Evolutionary conservation across 2,888 invertebrate species (phyloP).

Genomic region (Herminia tarsipennalis): DNA sequence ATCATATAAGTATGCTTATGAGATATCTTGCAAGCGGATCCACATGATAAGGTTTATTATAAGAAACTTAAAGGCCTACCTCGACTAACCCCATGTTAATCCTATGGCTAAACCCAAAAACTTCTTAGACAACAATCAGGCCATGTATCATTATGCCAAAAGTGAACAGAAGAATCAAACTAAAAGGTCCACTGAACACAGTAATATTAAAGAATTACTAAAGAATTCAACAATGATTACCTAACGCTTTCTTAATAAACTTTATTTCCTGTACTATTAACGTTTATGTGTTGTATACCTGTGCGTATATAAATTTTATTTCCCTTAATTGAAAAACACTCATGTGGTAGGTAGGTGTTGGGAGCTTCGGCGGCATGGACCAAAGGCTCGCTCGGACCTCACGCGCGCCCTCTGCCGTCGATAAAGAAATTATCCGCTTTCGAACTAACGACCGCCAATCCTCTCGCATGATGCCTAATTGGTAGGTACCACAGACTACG

Average conservation of each 20-base stretch:
- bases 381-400: conserved; percentile 66
- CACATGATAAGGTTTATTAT: too few species aligned
- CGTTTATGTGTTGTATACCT: conserved; percentile 30
- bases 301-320: conserved; percentile 43
- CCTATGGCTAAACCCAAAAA: too few species aligned
- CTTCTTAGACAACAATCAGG: too few species aligned
- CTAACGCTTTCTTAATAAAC: conserved; percentile 28
- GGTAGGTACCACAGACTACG: conserved; percentile 50
- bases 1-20: too few species aligned
- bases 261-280: conserved; percentile 31
- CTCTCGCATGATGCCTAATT: conserved; percentile 57
- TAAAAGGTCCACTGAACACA: too few species aligned
- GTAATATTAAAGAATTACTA: too few species aligned
- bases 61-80: too few species aligned
- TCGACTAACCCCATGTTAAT: too few species aligned
- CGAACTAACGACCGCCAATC: conserved; percentile 67
- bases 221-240: conserved; percentile 29
- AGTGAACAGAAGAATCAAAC: too few species aligned
- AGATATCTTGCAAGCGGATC: too few species aligned
- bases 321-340: conserved; percentile 49
- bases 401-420: conserved; percentile 61
- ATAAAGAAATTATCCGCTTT: conserved; percentile 78
- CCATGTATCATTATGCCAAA: too few species aligned
- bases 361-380: conserved; percentile 44
- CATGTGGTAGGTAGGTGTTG: conserved; percentile 48